Percentiles rank a stretch among this genome's conserved stretches.
Conservation (phyloP, 2,888 invertebrate genomes). For the Drosophila colorata region DNA sequence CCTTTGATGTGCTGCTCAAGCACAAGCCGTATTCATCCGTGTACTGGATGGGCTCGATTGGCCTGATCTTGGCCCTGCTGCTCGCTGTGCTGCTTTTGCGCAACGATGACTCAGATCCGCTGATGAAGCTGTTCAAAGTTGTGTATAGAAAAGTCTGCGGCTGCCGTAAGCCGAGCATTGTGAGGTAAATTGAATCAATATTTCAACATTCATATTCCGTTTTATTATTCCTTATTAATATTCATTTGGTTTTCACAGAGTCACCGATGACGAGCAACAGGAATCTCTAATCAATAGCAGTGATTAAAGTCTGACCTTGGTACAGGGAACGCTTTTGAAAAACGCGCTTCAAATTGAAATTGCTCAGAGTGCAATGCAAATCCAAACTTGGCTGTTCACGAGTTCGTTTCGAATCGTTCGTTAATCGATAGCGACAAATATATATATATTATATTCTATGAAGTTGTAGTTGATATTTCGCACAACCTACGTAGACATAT, state of each 20-base stretch:
- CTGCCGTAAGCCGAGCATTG: slow-evolving; percentile 82
- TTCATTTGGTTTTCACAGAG: slow-evolving; percentile 65
- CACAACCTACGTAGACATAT: slow-evolving; percentile 49
- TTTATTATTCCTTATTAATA: neutral
- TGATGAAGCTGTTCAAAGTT: slow-evolving; percentile 86
- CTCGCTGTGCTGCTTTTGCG: slow-evolving; percentile 90
- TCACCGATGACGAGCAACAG: slow-evolving; percentile 88
- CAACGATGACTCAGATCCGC: slow-evolving; percentile 93
- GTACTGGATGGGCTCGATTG: slow-evolving; percentile 92
- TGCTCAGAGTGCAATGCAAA: slow-evolving; percentile 72
- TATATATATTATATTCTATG: slow-evolving; percentile 28
- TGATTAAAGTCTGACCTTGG: slow-evolving; percentile 50
- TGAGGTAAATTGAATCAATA: slow-evolving; percentile 74
- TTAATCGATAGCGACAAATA: slow-evolving; percentile 57
- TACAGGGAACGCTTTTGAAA: slow-evolving; percentile 52
- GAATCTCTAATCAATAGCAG: slow-evolving; percentile 87
- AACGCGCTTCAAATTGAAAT: slow-evolving; percentile 55
- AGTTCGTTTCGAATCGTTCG: slow-evolving; percentile 82
- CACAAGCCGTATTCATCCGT: slow-evolving; percentile 89
- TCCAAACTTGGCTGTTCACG: slow-evolving; percentile 81
- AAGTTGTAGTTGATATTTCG: slow-evolving; percentile 49
- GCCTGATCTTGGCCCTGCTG: slow-evolving; percentile 88
- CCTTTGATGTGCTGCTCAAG: slow-evolving; percentile 92
- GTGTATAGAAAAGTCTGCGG: slow-evolving; percentile 83
- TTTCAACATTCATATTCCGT: neutral